Evolutionary conservation across 2,797 vertebrate genomes (phyloP).

Genomic region (Cossypha caffra): DNA sequence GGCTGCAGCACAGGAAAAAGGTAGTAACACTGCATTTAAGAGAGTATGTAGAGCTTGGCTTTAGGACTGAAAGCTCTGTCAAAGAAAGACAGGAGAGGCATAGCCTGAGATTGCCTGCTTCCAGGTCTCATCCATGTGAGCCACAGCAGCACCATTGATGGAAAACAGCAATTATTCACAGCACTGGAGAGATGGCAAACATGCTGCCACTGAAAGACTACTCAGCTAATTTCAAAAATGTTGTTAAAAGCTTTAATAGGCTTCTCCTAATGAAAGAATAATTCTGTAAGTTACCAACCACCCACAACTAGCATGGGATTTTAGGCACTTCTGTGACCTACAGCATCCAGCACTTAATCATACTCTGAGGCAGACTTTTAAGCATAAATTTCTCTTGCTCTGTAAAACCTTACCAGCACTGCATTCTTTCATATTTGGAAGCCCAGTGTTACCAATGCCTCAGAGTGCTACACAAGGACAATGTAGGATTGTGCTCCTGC

Average conservation of each 20-base stretch:
- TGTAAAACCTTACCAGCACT: neutral
- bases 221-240: neutral
- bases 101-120: neutral
- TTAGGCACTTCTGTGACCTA: neutral
- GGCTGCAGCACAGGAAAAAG: neutral
- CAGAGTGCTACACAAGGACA: neutral
- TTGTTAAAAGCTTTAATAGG: neutral
- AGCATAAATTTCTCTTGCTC: neutral
- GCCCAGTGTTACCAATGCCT: neutral
- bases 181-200: rapidly evolving
- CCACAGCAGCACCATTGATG: neutral
- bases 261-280: neutral
- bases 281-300: neutral
- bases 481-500: rapidly evolving
- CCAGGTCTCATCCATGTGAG: rapidly evolving
- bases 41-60: neutral
- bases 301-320: neutral
- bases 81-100: neutral
- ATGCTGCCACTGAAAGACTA: neutral
- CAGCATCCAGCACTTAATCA: neutral
- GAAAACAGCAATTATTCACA: neutral
- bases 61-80: neutral
- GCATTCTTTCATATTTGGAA: neutral
- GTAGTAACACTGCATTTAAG: neutral
- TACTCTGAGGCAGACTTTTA: neutral